A percentile compares a stretch with the other conserved stretches of the same genome.
Evolutionary conservation across 30 jellyfish, hydroid and myxozoan species (phyloP).

Genomic region (Hydractinia symbiolongicarpus): DNA sequence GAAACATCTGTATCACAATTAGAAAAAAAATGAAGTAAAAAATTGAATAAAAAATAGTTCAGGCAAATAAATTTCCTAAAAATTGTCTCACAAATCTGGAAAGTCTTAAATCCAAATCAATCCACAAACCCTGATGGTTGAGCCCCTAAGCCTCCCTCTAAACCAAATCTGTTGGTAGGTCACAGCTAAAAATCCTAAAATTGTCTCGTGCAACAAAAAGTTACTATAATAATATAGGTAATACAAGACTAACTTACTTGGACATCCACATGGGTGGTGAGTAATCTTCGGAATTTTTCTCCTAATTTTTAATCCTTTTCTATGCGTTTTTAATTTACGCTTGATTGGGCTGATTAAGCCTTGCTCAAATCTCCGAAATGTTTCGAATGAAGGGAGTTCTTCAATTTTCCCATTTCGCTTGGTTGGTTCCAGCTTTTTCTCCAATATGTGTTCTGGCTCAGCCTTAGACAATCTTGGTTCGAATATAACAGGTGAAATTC

Average conservation of each 20-base stretch:
- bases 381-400: not conserved
- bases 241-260: not conserved
- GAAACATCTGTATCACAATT: not conserved
- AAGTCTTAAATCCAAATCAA: too few species aligned
- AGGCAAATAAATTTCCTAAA: too few species aligned
- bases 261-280: constrained; percentile 24
- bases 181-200: too few species aligned
- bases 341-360: not conserved
- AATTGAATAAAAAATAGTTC: too few species aligned
- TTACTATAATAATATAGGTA: too few species aligned
- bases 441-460: constrained; percentile 15
- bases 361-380: not conserved
- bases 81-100: too few species aligned
- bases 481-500: constrained; percentile 3
- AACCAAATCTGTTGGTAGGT: too few species aligned
- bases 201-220: too few species aligned
- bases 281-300: constrained; percentile 1
- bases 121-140: too few species aligned
- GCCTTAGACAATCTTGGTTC: constrained; percentile 21
- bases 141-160: too few species aligned
- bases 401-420: not conserved
- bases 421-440: constrained; percentile 14
- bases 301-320: not conserved
- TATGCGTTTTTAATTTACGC: not conserved
- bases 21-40: too few species aligned